Conservation (phyloP, 2,888 invertebrate genomes). For the Drosophila kambysellisi region DNA sequence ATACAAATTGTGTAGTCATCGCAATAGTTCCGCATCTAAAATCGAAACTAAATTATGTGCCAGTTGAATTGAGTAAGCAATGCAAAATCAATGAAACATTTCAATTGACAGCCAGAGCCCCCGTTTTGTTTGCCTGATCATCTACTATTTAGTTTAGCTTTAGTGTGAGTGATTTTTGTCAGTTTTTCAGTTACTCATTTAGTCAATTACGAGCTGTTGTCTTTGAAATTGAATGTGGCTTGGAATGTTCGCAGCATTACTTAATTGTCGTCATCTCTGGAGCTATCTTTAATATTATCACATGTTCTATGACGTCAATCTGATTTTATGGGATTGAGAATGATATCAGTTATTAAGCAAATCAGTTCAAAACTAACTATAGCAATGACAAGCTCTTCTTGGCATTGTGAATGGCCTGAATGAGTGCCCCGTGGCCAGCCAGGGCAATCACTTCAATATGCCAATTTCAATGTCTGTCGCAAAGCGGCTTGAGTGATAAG, state of each 20-base stretch:
- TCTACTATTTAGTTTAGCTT: slow-evolving; percentile 25
- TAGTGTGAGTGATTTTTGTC: slow-evolving; percentile 14
- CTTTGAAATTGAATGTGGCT: slow-evolving; percentile 58
- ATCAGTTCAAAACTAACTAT: neutral
- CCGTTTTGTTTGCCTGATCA: slow-evolving; percentile 15
- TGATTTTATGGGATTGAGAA: neutral
- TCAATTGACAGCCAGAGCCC: slow-evolving; percentile 10
- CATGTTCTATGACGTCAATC: neutral
- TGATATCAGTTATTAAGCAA: neutral
- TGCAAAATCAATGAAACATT: slow-evolving; percentile 19
- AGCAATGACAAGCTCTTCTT: neutral
- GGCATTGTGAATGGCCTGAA: slow-evolving; percentile 5
- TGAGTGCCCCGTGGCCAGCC: slow-evolving; percentile 5
- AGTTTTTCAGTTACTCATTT: slow-evolving; percentile 5
- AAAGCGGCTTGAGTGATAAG: slow-evolving; percentile 31
- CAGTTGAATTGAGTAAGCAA: slow-evolving; percentile 26
- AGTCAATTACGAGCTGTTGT: slow-evolving; percentile 26
- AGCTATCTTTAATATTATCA: slow-evolving; percentile 11
- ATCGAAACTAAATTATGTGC: slow-evolving; percentile 38
- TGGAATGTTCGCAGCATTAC: slow-evolving; percentile 22
- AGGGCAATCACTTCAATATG: slow-evolving; percentile 20
- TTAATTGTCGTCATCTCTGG: slow-evolving; percentile 17
- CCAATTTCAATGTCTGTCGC: slow-evolving; percentile 10
- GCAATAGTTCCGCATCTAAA: slow-evolving; percentile 48
- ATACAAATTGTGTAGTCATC: slow-evolving; percentile 39